Evolutionary conservation across 2,888 invertebrate species (phyloP), one percentile per base, ranked within the genome.

Genomic region (Gonocerus acuteangulatus): DNA sequence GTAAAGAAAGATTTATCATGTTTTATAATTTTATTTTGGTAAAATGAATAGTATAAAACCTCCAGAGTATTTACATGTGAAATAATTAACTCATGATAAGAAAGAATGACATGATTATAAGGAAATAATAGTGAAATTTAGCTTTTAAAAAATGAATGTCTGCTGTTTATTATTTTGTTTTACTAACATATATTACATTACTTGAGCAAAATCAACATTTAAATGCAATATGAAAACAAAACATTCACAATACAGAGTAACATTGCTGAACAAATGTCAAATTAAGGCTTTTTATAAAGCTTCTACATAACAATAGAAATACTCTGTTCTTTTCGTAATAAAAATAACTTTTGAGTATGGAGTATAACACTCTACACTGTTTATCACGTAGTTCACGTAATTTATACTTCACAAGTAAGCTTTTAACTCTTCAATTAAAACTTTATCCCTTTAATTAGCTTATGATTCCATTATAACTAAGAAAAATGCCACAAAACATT

Each of bases 161-260:
- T 36, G 27, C 34, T 48, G 13, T 48, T 48, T 39, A 44, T 59
- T 34, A 48, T 13, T 34, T 48, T 22, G 19, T 45, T 45, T 47
- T 3, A 15, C 15, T 39, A 60, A 62, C 62, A 60, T 51, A 62
- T 60, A 63, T 63, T 62, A 65, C 54, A 58, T 61, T 63, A 65
- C 61, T 59, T 65, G 65, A 65, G 65, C 65, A 65, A 65, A 65
- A 65, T 61, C 44, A 65, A 61, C 47, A 63, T 62, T 60, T 62
- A 61, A 60, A 65, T 62, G 65, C 62, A 57, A 42, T 65, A 58
- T 42, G 39, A 22, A 36, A 54, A 54, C 42, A 44, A 21, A 54
- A 27, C 23, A n/a, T n/a, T n/a, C n/a, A 44, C 16, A 23, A 34
- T 51, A 36, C 36, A 51, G 32, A 13, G 18, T 19, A n/a, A 34